A percentile compares a stretch with the other conserved stretches of the same genome.
Evolutionary conservation across 2,797 vertebrate genomes (phyloP).

Genomic region (Lutjanus argentimaculatus): DNA sequence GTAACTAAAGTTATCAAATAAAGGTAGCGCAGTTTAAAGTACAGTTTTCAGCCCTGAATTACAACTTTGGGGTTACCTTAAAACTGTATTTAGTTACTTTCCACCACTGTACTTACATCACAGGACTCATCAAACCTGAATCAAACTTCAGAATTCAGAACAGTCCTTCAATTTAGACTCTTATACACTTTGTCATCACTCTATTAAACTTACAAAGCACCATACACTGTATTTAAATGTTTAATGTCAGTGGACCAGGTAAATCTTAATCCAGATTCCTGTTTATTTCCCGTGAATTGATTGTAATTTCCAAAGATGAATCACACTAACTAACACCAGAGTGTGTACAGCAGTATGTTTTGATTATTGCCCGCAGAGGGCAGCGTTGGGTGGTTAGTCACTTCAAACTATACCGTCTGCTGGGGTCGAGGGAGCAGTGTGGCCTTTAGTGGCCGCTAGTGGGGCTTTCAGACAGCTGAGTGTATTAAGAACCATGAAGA

Average conservation of each 20-base stretch:
- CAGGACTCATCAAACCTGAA: not conserved
- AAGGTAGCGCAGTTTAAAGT: no score
- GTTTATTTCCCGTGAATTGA: not conserved
- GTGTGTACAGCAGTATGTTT: not conserved
- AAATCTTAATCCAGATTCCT: not conserved
- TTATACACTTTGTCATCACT: not conserved
- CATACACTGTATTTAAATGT: not conserved
- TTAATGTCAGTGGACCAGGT: not conserved
- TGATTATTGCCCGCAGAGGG: slow-evolving; percentile 29
- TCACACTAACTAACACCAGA: not conserved
- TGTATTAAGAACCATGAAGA: not conserved
- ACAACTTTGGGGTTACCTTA: no score
- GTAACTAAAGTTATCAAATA: no score
- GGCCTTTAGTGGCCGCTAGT: not conserved
- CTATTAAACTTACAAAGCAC: not conserved
- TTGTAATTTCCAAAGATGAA: not conserved
- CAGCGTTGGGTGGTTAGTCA: slow-evolving; percentile 45
- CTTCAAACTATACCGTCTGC: not conserved
- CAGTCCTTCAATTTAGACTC: not conserved
- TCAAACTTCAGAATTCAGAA: not conserved
- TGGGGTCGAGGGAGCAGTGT: not conserved
- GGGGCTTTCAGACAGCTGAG: not conserved
- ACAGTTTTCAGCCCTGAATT: no score
- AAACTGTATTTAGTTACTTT: no score
- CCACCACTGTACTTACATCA: no score